Conservation (phyloP, 2,888 invertebrate genomes). For the Agriopis aurantiaria region DNA sequence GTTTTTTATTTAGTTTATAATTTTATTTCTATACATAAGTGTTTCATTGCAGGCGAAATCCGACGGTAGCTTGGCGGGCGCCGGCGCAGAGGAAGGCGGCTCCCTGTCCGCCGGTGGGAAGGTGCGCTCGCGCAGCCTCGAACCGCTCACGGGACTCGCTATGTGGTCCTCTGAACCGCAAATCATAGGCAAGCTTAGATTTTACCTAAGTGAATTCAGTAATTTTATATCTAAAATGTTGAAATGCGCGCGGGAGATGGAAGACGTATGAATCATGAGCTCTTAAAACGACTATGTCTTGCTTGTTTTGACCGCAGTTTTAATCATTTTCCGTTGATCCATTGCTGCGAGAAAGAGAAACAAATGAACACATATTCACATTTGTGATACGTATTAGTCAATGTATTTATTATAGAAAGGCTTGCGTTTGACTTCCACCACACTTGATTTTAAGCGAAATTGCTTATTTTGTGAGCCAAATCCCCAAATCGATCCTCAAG, state of each 20-base stretch:
- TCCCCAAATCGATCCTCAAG: no score
- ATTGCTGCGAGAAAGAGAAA: no score
- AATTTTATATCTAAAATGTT: no score
- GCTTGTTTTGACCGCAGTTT: no score
- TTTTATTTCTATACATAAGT: not conserved
- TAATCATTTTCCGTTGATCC: no score
- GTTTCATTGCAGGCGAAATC: constrained; percentile 91
- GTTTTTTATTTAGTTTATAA: not conserved
- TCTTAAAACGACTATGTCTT: no score
- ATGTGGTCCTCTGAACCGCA: constrained; percentile 99
- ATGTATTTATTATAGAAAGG: no score
- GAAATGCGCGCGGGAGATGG: not conserved
- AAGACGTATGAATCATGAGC: not conserved
- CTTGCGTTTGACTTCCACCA: no score
- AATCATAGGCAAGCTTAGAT: constrained; percentile 88
- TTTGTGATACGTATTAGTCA: no score
- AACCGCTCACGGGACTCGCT: constrained; percentile 98
- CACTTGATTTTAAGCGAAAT: no score
- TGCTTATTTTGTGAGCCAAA: no score
- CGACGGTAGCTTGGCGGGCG: constrained; percentile 93
- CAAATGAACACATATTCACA: no score
- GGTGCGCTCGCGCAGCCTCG: constrained; percentile 93
- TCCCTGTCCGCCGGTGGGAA: constrained; percentile 67
- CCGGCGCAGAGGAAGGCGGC: constrained; percentile 84
- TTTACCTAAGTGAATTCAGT: not conserved